These are phyloP conservation scores for Pantala flavescens DNA, from an alignment of 1,140 invertebrate genomes.

Conservation along the genomic window DNA sequence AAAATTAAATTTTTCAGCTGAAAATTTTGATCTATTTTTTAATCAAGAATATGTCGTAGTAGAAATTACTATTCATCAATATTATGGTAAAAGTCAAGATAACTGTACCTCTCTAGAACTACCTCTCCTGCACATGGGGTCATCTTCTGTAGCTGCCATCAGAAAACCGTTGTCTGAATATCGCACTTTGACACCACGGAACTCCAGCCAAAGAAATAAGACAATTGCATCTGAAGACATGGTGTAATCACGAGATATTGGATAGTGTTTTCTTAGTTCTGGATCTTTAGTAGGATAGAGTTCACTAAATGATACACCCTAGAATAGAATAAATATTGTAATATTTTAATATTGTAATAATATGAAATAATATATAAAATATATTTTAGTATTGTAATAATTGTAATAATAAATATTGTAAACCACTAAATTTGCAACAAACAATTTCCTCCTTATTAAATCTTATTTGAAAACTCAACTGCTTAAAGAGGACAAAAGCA, in stretches of 20 bases:
- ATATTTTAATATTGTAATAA: not conserved
- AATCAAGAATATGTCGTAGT: too few species aligned
- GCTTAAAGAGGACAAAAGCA: not conserved
- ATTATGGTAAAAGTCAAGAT: too few species aligned
- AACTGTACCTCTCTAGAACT: not conserved
- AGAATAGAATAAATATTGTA: not conserved
- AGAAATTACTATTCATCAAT: too few species aligned
- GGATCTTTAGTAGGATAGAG: not conserved
- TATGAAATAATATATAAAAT: not conserved
- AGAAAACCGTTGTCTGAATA: slow-evolving; percentile 58
- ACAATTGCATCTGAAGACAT: slow-evolving; percentile 40
- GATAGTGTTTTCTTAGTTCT: not conserved
- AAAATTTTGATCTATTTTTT: too few species aligned
- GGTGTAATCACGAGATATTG: slow-evolving; percentile 23
- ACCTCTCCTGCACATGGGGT: not conserved
- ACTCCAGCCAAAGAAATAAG: slow-evolving; percentile 55
- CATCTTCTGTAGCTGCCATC: not conserved
- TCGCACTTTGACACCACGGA: slow-evolving; percentile 33
- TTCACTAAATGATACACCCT: not conserved
- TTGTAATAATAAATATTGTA: not conserved
- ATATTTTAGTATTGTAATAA: not conserved
- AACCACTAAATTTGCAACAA: not conserved
- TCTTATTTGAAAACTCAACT: not conserved
- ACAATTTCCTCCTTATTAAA: not conserved
- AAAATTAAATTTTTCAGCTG: too few species aligned